Evolutionary conservation across 2,888 invertebrate species (phyloP).

Genomic region (Himalopsyche japonica): DNA sequence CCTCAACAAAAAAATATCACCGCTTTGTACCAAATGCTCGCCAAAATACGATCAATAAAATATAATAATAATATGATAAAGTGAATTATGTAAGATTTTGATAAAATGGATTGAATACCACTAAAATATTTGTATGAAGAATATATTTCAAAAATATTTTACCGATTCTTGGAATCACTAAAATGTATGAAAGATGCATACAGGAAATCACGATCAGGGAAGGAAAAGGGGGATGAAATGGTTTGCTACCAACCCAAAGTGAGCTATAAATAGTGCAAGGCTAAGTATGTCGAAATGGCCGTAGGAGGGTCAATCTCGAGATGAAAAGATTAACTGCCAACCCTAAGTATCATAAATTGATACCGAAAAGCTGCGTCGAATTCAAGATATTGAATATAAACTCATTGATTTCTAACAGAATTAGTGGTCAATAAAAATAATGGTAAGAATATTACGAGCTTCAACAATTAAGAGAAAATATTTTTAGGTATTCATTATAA

Average conservation of each 20-base stretch:
- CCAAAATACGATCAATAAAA: no score
- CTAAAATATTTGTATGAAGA: neutral
- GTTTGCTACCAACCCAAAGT: neutral
- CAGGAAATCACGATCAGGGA: neutral
- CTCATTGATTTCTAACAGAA: no score
- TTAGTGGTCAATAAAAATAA: no score
- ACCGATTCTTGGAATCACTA: neutral
- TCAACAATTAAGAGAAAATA: no score
- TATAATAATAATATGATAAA: no score
- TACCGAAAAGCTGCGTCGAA: neutral
- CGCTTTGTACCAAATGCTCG: no score
- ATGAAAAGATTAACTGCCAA: neutral
- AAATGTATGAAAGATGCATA: neutral
- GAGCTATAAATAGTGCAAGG: neutral
- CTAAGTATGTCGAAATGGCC: neutral
- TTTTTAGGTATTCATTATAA: no score
- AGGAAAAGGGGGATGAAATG: neutral
- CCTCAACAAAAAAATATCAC: no score
- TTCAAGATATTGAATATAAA: no score
- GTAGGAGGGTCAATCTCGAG: neutral
- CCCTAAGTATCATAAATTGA: neutral
- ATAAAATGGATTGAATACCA: no score
- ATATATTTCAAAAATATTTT: neutral
- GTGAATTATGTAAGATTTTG: no score
- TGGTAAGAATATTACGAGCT: no score